A percentile compares a stretch with the other conserved stretches of the same genome.
phyloP scores from a whole-genome alignment of 2,888 invertebrate species.

The Bugula neritina region DNA sequence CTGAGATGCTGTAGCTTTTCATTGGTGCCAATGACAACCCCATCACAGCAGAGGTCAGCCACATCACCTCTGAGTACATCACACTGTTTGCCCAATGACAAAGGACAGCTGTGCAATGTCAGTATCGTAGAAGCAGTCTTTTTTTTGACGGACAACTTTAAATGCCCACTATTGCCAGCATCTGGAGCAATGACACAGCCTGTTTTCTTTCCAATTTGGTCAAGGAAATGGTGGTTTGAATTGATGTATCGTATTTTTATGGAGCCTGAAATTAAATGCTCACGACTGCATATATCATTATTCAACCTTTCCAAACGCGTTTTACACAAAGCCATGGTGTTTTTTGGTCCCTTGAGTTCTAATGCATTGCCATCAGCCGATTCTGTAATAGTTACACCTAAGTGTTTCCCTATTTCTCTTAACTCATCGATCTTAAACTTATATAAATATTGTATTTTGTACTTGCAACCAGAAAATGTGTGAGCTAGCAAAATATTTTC shows the following conservation, averaged over 20 bases:
- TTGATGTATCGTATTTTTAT: neutral
- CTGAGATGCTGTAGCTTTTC: too few relatives aligned
- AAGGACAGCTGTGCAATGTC: neutral
- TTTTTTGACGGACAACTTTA: neutral
- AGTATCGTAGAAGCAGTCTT: neutral
- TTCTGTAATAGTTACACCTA: neutral
- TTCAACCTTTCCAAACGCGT: neutral
- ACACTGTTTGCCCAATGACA: neutral
- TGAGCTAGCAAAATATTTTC: neutral
- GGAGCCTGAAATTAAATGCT: neutral
- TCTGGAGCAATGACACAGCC: neutral
- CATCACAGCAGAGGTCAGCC: neutral
- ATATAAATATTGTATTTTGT: neutral
- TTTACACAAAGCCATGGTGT: neutral
- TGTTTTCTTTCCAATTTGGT: neutral
- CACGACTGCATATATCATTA: neutral
- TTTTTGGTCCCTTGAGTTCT: neutral
- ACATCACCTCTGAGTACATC: neutral
- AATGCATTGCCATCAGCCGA: neutral
- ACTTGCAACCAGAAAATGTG: neutral
- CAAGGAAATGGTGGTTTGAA: neutral
- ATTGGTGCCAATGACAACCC: neutral
- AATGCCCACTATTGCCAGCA: neutral
- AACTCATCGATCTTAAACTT: neutral
- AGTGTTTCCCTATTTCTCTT: neutral